A percentile compares a stretch with the other conserved stretches of the same genome.
These are phyloP conservation scores for Prosapia bicincta DNA, from an alignment of 2,888 invertebrate genomes.

Conservation along the genomic window DNA sequence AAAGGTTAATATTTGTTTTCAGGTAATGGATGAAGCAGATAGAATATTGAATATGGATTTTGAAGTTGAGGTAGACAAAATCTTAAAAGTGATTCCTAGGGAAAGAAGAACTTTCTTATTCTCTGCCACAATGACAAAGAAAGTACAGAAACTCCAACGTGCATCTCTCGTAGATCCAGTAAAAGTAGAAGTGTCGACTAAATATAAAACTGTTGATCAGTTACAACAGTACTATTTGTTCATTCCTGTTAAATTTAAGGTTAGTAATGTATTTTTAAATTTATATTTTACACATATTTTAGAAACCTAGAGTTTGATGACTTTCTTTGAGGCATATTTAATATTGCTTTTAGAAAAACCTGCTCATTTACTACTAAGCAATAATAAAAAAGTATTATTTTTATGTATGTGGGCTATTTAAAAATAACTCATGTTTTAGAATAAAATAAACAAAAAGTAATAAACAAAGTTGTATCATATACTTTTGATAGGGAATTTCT, in stretches of 20 bases:
- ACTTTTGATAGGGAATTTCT: too few relatives aligned
- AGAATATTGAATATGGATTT: conserved; percentile 99
- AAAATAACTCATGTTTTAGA: too few relatives aligned
- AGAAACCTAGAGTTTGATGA: too few relatives aligned
- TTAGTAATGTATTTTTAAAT: conserved; percentile 43
- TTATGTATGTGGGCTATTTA: too few relatives aligned
- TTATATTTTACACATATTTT: too few relatives aligned
- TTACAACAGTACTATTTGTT: conserved; percentile 93
- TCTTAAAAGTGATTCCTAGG: conserved; percentile 84
- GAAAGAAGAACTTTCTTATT: conserved; percentile 91
- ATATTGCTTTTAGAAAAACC: too few relatives aligned
- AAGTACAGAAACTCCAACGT: conserved; percentile 92
- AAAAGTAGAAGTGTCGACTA: conserved; percentile 92
- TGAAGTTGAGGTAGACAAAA: conserved; percentile 96
- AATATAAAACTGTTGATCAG: conserved; percentile 97
- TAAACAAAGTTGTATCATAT: too few relatives aligned
- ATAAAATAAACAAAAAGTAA: too few relatives aligned
- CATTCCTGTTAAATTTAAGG: conserved; percentile 94
- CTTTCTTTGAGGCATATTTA: too few relatives aligned
- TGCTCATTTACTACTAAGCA: too few relatives aligned
- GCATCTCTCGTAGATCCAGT: conserved; percentile 94
- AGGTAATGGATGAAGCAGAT: conserved; percentile 99
- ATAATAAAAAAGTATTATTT: too few relatives aligned
- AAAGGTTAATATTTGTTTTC: conserved; percentile 9
- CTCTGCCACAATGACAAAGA: conserved; percentile 99